Base-by-base conservation (phyloP, 2,797 vertebrate species). In the Sardinella longiceps region DNA sequence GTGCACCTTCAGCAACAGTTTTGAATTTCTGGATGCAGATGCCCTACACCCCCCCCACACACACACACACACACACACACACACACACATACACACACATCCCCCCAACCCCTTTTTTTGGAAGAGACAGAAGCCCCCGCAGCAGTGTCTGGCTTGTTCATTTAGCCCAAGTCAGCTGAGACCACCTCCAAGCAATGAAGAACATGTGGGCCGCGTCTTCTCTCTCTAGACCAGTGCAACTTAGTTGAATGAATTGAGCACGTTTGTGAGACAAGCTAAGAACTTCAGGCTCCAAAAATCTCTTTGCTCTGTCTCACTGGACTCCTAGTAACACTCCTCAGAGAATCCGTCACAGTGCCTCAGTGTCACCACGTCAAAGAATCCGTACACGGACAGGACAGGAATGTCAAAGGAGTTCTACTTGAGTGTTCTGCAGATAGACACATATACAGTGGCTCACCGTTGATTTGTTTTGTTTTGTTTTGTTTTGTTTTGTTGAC, bases 11-110 rank as follows among this genome's bases (percentile, higher is more conserved):
- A 18, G 30, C 9, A 30, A 18, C 70, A 23, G 5, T 70, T 33
- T 77, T 77, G 33, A 77, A 43, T 77, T 23, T 77, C 70, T 77
- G 33, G 70, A 77, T 43, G 70, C 33, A 39, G n/a, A n/a, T n/a
- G 39, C 33, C 70, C 20, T 77, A 23, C 70, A 77, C 23, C 70
- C 37, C 37, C 70, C 15, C 45, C 10, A 43, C n/a, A n/a, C n/a
- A 43, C 2, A 43, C 39, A 2, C 39, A 2, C n/a, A n/a, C n/a
- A 43, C 2, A 2, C 6, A n/a, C n/a, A n/a, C n/a, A n/a, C n/a
- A n/a, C n/a, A n/a, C n/a, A n/a, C n/a, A n/a, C n/a, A n/a, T n/a
- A n/a, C n/a, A n/a, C n/a, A n/a, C n/a, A n/a, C 39, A 43, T 7
- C 43, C 4, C 43, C 43, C 4, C 43, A 43, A 43, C 43, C 43